A percentile compares a stretch with the other conserved stretches of the same genome.
phyloP scores from a whole-genome alignment of 2,113 vertebrate genomes.

The Hiodon alosoides region DNA sequence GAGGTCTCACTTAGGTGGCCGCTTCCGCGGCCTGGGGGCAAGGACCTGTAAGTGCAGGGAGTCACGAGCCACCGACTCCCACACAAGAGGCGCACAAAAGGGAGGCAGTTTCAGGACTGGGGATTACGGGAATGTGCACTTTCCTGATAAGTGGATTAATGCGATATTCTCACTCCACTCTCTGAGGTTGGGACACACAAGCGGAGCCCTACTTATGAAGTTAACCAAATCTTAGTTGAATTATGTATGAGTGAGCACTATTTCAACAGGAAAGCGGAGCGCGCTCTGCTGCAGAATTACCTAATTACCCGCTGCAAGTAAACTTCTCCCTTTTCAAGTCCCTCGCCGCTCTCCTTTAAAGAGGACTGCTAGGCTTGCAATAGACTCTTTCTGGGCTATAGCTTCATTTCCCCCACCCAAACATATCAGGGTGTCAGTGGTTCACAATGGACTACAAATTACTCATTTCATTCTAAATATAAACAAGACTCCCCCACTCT shows the following conservation, averaged over 20 bases:
- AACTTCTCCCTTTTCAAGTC: constrained; percentile 9
- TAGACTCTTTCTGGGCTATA: not conserved
- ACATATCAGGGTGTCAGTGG: no score
- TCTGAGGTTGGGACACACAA: constrained; percentile 62
- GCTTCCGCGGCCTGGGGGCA: no score
- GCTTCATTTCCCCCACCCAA: no score
- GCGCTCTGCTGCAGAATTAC: not conserved
- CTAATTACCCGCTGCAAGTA: constrained; percentile 18
- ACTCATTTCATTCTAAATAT: no score
- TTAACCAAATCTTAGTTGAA: constrained; percentile 65
- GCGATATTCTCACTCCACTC: constrained; percentile 63
- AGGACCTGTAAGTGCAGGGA: no score
- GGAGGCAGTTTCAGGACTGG: constrained; percentile 55
- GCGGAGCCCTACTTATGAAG: constrained; percentile 66
- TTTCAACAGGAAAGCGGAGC: constrained; percentile 41
- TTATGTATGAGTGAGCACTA: constrained; percentile 55
- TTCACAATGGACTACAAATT: no score
- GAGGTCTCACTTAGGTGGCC: no score
- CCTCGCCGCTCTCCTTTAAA: not conserved
- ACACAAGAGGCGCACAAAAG: constrained; percentile 53
- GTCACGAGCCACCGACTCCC: no score
- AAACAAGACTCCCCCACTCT: no score
- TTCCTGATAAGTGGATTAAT: constrained; percentile 72
- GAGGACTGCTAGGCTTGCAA: not conserved
- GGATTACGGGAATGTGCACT: constrained; percentile 71